Conservation (phyloP, 2,888 invertebrate genomes). For the Idaea dimidiata region DNA sequence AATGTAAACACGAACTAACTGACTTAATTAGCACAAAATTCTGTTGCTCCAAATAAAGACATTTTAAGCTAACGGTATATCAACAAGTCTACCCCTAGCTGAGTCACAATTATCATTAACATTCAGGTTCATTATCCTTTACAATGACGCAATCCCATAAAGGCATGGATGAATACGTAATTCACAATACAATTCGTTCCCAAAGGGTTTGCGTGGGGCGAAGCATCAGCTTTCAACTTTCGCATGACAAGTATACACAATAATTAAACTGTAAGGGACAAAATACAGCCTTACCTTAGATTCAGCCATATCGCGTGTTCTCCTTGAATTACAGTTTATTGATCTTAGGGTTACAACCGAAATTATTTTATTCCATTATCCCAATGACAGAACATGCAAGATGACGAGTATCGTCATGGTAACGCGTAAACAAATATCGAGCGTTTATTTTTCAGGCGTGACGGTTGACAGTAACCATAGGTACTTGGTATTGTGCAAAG, state of each 20-base stretch:
- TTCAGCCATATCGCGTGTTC: slow-evolving; percentile 72
- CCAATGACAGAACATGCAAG: slow-evolving; percentile 60
- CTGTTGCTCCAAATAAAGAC: background rate
- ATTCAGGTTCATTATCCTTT: slow-evolving; percentile 6
- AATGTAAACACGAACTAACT: background rate
- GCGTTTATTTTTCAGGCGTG: slow-evolving; percentile 16
- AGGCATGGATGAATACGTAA: slow-evolving; percentile 1
- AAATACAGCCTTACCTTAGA: slow-evolving; percentile 60
- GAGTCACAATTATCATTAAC: slow-evolving; percentile 9
- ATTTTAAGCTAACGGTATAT: background rate
- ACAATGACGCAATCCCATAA: slow-evolving; percentile 5
- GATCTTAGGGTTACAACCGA: slow-evolving; percentile 65
- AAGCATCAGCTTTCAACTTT: slow-evolving; percentile 38
- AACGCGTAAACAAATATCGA: slow-evolving; percentile 53
- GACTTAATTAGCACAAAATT: slow-evolving; percentile 4
- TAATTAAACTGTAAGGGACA: slow-evolving; percentile 65
- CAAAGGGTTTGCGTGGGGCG: slow-evolving; percentile 30
- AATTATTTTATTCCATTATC: slow-evolving; percentile 73
- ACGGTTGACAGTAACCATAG: background rate
- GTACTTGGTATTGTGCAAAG: background rate
- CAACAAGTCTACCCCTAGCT: slow-evolving; percentile 3
- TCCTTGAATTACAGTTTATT: slow-evolving; percentile 68
- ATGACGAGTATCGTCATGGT: slow-evolving; percentile 51
- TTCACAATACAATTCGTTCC: slow-evolving; percentile 11
- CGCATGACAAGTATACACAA: slow-evolving; percentile 61